Evolutionary conservation across 2,797 vertebrate species (phyloP).

Genomic region (Oreochromis grahami): DNA sequence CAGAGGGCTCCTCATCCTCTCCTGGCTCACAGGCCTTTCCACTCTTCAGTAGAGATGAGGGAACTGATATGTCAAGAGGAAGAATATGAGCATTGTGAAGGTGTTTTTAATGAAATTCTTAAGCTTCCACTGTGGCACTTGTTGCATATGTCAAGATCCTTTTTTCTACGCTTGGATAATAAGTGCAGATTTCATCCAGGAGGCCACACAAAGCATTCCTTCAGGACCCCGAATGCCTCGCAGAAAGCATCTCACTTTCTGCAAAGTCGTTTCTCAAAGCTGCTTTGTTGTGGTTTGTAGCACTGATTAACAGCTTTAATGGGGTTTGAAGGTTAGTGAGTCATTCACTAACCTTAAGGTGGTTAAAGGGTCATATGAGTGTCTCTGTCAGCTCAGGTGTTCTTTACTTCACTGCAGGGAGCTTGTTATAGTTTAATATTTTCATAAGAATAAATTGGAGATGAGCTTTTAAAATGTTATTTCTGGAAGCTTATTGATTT

Average conservation of each 20-base stretch:
- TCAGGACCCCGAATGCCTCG: not conserved
- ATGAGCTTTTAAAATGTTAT: accelerated
- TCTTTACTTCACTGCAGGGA: not conserved
- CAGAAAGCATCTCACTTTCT: accelerated
- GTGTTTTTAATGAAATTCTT: slow-evolving; percentile 43
- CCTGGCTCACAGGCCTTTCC: not conserved
- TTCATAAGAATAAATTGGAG: not conserved
- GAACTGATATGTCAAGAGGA: slow-evolving; percentile 32
- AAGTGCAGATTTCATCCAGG: not conserved
- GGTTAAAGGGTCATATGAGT: not conserved
- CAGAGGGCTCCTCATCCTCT: slow-evolving; percentile 14
- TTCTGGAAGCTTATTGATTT: accelerated
- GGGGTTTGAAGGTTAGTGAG: not conserved
- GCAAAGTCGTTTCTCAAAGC: not conserved
- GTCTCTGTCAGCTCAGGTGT: not conserved
- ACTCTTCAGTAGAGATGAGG: slow-evolving; percentile 19
- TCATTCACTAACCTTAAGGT: not conserved
- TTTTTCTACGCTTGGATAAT: slow-evolving; percentile 40
- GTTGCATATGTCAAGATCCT: slow-evolving; percentile 18
- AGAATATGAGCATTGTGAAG: slow-evolving; percentile 34
- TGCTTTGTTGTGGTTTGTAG: not conserved
- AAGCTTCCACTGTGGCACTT: slow-evolving; percentile 31
- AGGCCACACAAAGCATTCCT: slow-evolving; percentile 7
- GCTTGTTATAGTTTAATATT: not conserved
- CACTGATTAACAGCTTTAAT: not conserved